A percentile compares a stretch with the other conserved stretches of the same genome.
phyloP scores from a whole-genome alignment of 1,140 invertebrate species.

The Papilio aristodemus region DNA sequence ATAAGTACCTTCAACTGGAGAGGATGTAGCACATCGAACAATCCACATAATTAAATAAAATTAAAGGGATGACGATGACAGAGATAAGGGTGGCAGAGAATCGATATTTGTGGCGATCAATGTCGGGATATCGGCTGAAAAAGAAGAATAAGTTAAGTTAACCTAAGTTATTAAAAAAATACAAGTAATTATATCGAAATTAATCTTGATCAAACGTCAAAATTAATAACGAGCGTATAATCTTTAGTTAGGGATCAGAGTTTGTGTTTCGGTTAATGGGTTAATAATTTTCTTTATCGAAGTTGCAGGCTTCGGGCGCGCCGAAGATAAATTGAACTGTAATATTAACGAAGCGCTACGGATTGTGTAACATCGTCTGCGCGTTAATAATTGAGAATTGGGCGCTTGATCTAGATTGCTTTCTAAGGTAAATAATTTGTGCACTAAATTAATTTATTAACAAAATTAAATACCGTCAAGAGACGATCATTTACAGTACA shows the following conservation, averaged over 20 bases:
- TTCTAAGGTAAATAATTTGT: background rate
- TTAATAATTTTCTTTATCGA: slow-evolving; percentile 15
- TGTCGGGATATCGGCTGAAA: too few relatives aligned
- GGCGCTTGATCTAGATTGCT: background rate
- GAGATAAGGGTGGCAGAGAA: too few relatives aligned
- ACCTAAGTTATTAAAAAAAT: background rate
- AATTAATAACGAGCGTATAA: slow-evolving; percentile 10
- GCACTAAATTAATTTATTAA: background rate
- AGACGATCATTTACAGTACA: too few relatives aligned
- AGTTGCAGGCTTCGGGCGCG: slow-evolving; percentile 1
- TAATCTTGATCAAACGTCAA: slow-evolving; percentile 1
- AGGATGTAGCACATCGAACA: too few relatives aligned
- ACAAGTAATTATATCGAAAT: background rate
- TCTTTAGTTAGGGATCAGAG: slow-evolving; percentile 8
- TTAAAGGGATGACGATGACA: too few relatives aligned
- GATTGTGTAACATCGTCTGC: background rate
- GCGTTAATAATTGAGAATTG: background rate
- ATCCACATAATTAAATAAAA: too few relatives aligned
- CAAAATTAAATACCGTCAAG: background rate
- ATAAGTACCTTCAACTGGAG: too few relatives aligned
- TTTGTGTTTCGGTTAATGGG: slow-evolving; percentile 15
- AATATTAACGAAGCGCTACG: background rate
- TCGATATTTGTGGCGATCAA: too few relatives aligned
- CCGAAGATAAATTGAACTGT: slow-evolving; percentile 14
- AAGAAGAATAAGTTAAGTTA: too few relatives aligned